Evolutionary conservation across 2,113 vertebrate genomes (phyloP).

Genomic region (Chelonoidis abingdonii): DNA sequence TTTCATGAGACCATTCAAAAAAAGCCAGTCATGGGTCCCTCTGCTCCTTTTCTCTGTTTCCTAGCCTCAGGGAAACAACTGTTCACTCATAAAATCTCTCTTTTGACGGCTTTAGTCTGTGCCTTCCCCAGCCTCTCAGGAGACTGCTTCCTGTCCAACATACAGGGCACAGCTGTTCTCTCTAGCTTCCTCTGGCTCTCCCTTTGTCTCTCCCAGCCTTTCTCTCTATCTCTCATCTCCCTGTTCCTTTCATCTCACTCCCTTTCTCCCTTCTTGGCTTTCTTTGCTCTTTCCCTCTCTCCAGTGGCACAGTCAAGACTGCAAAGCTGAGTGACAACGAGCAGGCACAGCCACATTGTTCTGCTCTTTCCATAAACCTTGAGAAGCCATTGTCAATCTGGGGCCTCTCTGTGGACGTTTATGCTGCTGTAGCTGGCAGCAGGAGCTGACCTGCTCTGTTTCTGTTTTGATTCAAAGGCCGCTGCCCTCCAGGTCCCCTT

Average conservation of each 20-base stretch:
- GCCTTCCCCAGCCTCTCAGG: not conserved
- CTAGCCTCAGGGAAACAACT: conserved; percentile 4
- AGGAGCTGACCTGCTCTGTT: not conserved
- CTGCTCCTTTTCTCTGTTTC: conserved; percentile 18
- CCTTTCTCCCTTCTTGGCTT: not conserved
- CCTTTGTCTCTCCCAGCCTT: too few species aligned
- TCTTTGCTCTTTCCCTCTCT: not conserved
- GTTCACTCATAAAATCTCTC: not conserved
- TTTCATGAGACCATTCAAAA: not conserved
- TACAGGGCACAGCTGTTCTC: not conserved
- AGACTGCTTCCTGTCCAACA: not conserved
- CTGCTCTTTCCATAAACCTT: not conserved
- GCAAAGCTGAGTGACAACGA: not conserved
- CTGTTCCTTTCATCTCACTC: not conserved
- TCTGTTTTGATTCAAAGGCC: not conserved
- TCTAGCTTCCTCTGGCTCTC: not conserved
- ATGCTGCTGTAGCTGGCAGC: fast-evolving
- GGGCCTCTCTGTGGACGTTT: not conserved
- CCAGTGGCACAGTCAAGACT: not conserved
- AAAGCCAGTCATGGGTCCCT: not conserved
- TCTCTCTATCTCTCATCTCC: fast-evolving
- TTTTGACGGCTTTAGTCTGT: not conserved
- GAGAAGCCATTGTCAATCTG: not conserved
- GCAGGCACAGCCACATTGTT: not conserved
- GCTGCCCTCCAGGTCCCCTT: not conserved